phyloP scores from a whole-genome alignment of 2,113 vertebrate genomes.

The western clawed frog (Xenopus tropicalis) region UCB_Xtro_10.0 CM004444.2:124509501-124510000 shows the following conservation, averaged over 20 bases:
- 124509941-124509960: background rate
- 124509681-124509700: background rate
- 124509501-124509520: background rate
- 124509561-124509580: background rate
- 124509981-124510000: background rate
- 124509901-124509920: constrained; percentile 3
- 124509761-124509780: constrained; percentile 1
- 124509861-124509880: constrained; percentile 2
- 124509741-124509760: constrained; percentile 3
- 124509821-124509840: constrained; percentile 5
- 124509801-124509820: constrained; percentile 3
- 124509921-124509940: constrained; percentile 7
- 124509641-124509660: background rate
- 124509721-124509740: background rate
- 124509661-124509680: background rate
- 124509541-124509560: background rate
- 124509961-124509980: constrained; percentile 10
- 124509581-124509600: background rate
- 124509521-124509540: background rate
- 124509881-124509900: constrained; percentile 4
- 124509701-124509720: background rate
- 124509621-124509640: constrained; percentile 2
- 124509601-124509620: background rate
- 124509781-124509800: background rate
- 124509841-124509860: constrained; percentile 1